Conservation (phyloP, 1,140 invertebrate species). For the Aphaenogaster rudis region DNA sequence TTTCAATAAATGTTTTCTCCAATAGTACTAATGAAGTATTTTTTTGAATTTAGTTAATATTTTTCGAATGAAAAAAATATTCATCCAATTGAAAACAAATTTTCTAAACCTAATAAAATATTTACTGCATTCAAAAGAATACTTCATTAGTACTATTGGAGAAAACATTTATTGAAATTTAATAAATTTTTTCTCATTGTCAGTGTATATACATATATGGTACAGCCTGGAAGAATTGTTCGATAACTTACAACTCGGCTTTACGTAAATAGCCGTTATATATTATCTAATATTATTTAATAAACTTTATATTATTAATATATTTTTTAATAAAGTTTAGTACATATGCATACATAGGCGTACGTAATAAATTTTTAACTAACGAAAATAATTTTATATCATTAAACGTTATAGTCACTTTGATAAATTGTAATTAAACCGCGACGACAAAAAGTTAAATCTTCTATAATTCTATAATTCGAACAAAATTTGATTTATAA, state of each 20-base stretch:
- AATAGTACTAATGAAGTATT: too few species aligned
- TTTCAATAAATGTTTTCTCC: too few species aligned
- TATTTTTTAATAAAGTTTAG: background rate
- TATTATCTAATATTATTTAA: background rate
- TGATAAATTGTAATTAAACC: background rate
- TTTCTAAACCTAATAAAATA: too few species aligned
- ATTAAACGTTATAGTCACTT: background rate
- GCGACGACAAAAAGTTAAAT: background rate
- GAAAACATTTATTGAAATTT: too few species aligned
- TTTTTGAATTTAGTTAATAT: too few species aligned
- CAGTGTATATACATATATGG: too few species aligned
- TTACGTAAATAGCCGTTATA: background rate
- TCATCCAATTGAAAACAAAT: too few species aligned
- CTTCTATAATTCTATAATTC: background rate
- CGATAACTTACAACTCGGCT: background rate
- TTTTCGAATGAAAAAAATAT: too few species aligned
- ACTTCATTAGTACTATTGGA: too few species aligned
- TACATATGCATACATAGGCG: background rate
- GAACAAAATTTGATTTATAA: conserved; percentile 3
- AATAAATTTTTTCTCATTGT: too few species aligned
- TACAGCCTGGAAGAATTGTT: background rate
- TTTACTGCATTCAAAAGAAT: too few species aligned
- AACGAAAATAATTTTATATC: background rate
- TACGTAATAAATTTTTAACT: background rate
- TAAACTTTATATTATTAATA: background rate